phyloP scores from a whole-genome alignment of 2,113 vertebrate genomes.

The Dendrocopos noguchii region DNA sequence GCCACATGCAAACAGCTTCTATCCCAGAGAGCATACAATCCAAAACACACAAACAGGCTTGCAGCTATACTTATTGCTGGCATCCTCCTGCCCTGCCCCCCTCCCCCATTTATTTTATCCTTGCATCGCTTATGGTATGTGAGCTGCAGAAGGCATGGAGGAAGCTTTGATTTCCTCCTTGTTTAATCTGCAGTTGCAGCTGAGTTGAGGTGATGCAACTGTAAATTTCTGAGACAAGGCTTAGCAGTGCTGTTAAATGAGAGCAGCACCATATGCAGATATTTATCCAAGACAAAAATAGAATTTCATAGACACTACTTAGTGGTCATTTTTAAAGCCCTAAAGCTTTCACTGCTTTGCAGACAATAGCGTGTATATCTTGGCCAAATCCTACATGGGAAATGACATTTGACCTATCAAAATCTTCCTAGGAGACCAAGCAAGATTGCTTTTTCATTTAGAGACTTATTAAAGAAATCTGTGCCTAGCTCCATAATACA shows the following conservation, averaged over 20 bases:
- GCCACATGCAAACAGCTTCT: too few species aligned
- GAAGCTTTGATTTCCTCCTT: neutral
- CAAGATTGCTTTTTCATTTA: neutral
- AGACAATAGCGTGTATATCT: neutral
- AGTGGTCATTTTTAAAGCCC: neutral
- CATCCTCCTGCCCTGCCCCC: neutral
- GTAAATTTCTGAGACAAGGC: neutral
- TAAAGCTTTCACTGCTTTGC: neutral
- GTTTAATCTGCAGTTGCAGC: neutral
- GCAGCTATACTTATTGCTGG: neutral
- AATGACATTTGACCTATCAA: neutral
- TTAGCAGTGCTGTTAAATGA: neutral
- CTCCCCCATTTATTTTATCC: neutral
- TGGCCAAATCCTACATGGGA: neutral
- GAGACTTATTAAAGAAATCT: conserved; percentile 10
- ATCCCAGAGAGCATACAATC: too few species aligned
- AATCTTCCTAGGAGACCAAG: neutral
- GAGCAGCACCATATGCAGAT: neutral
- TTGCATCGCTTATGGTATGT: neutral
- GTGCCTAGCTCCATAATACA: neutral
- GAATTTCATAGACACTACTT: neutral
- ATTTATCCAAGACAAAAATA: neutral
- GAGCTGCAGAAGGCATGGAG: neutral
- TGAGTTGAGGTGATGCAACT: neutral
- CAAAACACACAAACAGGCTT: too few species aligned